Evolutionary conservation across 2,113 vertebrate species (phyloP), one percentile per base, ranked within the genome.

Genomic region (Bungarus multicinctus): DNA sequence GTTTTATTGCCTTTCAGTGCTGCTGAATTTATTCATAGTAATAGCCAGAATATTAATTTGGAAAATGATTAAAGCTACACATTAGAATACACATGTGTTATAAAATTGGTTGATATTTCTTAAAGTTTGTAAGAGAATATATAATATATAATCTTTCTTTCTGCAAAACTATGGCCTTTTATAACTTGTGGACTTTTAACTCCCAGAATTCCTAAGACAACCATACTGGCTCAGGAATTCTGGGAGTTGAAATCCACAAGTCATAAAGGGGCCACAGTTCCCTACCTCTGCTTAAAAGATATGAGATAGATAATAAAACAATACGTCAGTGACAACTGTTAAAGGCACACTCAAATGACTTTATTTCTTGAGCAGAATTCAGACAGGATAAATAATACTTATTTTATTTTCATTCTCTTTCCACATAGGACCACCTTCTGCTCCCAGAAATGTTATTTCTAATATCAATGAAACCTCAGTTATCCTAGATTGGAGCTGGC

Each of bases 401-500:
- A 91, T 95, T 95, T 93, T 91, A 93, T 94, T 96, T 94, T 88
- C 1, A 95, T 95, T 97, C 34, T 39, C 34, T 22, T 94, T 94
- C 91, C 95, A 89, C 93, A 0, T 96, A 99, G 99, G 98, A 94
- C 99, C 99, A 9, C 99, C 99, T 0, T 98, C 99, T 30, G 98
- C 98, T 95, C 99, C 99, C 1, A 98, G 99, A 87, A 99, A 99
- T 4, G 98, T 99, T 94, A 99, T 99, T 97, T 99, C 99, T 22
- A 99, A 99, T 96, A 99, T 99, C 97, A 99, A 99, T 0, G 99
- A 99, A 97, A 99, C 99, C 0, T 99, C 99, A 0, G 99, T 99
- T 3, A 99, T 99, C 97, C 98, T 99, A 96, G 99, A 99, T 94
- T 99, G 99, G 99, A 99, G 98, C 96, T 99, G 99, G 99, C 99